These are phyloP conservation scores for Neodiprion pinetum DNA, from an alignment of 1,140 invertebrate genomes.

Conservation along the genomic window DNA sequence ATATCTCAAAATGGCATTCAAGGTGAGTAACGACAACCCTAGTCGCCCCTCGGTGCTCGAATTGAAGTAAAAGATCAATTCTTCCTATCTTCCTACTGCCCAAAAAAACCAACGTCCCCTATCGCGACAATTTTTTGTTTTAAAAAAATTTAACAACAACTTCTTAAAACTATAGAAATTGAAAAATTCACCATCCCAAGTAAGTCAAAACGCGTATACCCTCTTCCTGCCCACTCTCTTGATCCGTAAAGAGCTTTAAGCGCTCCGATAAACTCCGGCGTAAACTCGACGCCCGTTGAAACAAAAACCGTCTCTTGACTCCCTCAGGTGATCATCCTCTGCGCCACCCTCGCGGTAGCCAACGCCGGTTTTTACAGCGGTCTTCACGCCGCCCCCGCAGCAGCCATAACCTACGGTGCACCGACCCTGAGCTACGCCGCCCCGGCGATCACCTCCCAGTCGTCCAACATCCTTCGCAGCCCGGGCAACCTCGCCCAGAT, in stretches of 20 bases:
- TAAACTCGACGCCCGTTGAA: too few relatives aligned
- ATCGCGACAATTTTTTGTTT: background rate
- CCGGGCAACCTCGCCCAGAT: conserved; percentile 70
- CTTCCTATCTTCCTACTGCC: too few relatives aligned
- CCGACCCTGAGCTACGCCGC: conserved; percentile 17
- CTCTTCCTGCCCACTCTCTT: background rate
- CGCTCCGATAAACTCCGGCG: too few relatives aligned
- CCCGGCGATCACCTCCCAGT: conserved; percentile 64
- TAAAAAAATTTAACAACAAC: too few relatives aligned
- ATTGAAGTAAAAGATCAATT: too few relatives aligned
- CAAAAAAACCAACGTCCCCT: too few relatives aligned
- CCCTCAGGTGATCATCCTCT: conserved; percentile 28
- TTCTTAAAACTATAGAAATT: too few relatives aligned
- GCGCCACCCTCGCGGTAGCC: conserved; percentile 27
- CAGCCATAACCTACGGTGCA: conserved; percentile 13
- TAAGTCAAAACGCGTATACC: too few relatives aligned
- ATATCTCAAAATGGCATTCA: background rate
- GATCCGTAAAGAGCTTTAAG: background rate
- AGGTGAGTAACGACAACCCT: background rate
- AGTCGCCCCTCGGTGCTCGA: too few relatives aligned
- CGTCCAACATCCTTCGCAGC: conserved; percentile 68
- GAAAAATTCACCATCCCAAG: too few relatives aligned
- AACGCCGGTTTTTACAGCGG: conserved; percentile 26
- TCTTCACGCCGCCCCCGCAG: background rate
- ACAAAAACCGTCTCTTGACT: too few relatives aligned